Base-by-base conservation (phyloP, 2,797 vertebrate species). In the Pitangus sulphuratus region DNA sequence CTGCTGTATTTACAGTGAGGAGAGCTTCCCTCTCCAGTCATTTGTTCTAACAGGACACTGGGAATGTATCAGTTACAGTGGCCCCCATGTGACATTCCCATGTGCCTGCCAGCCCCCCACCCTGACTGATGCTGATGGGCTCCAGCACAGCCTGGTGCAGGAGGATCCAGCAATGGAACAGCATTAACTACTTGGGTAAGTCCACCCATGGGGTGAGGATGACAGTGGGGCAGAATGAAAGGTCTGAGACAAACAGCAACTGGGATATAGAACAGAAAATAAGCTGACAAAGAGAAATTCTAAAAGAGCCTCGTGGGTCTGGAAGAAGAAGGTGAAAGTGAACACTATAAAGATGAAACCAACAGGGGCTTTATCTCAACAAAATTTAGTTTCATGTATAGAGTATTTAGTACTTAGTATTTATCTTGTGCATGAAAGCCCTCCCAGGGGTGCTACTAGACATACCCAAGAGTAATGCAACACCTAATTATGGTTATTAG, bases 401-500 rank as follows among this genome's bases (percentile, higher is more conserved):
- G 75, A 83, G 51, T 11, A 26, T 84, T 84, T 45, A 83, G 48
- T 10, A 22, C 66, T 81, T 53, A 71, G 54, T 57, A 71, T 92
- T 94, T 96, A 85, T 89, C 56, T 84, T 71, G 78, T 71, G 60
- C 79, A 71, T 87, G 71, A 87, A 90, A 89, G 22, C 64, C 61
- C 47, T 96, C 92, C 87, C 82, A 90, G 71, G 69, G 69, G 69
- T 92, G 90, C 90, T 91, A 22, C 71, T 44, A 91, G 74, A 64
- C 69, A 45, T 81, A 89, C 76, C 64, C 31, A 30, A 50, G 78
- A 70, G 84, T 89, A 92, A 82, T 68, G 81, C 89, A 95, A 78
- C 71, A 81, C 65, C 58, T 93, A 83, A 93, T 91, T 96, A 92
- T 84, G 4, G 3, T 57, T 84, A 84, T 94, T 93, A 93, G 93